These are phyloP conservation scores for Danaus melanippus DNA, from an alignment of 1,140 invertebrate species.

Conservation along the genomic window DNA sequence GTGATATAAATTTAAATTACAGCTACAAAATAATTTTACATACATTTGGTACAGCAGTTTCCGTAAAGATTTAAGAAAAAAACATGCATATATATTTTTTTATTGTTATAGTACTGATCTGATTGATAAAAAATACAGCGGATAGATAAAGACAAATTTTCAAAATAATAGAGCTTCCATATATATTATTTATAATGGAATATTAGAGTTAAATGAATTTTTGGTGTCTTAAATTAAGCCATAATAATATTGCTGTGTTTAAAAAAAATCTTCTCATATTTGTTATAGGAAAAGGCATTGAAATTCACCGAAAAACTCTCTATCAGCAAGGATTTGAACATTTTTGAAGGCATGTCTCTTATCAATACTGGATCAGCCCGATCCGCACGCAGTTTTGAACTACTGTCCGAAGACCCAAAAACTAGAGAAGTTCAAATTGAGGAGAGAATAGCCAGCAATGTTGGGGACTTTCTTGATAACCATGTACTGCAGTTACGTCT, in stretches of 20 bases:
- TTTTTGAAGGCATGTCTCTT: constrained; percentile 57
- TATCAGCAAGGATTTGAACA: constrained; percentile 41
- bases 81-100: no score
- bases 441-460: constrained; percentile 57
- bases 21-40: no score
- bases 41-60: no score
- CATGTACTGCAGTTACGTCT: constrained; percentile 60
- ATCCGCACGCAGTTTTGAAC: constrained; percentile 59
- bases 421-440: constrained; percentile 56
- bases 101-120: no score
- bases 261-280: constrained; percentile 1
- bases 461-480: constrained; percentile 60
- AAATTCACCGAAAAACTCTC: constrained; percentile 57
- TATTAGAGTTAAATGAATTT: no score
- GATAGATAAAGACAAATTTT: no score
- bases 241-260: not conserved
- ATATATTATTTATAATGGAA: no score
- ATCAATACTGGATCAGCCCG: constrained; percentile 56
- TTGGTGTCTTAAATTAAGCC: no score
- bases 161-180: no score
- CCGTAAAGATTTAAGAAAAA: no score
- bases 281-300: constrained; percentile 61
- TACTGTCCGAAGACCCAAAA: constrained; percentile 54
- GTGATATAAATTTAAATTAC: no score
- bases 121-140: no score